Base-by-base conservation (phyloP, 2,113 vertebrate genomes). In the Carassius gibelio region DNA sequence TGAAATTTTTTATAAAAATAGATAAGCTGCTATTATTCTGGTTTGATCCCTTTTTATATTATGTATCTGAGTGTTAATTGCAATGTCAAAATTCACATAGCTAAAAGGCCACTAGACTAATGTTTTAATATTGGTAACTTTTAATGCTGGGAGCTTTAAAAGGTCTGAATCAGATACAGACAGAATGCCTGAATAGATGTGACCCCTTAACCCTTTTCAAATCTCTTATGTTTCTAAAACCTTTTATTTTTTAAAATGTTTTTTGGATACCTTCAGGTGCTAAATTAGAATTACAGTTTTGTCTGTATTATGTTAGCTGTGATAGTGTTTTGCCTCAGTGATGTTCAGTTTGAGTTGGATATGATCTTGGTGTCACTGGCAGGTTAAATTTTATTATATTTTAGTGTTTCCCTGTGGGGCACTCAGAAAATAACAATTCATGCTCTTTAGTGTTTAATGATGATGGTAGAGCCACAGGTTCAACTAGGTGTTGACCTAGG, bases 381-480 rank as follows among this genome's bases (percentile, higher is more conserved):
- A 57, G 76, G 77, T 36, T 87, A 62, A 61, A 75, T 88, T 82
- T 88, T 59, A 78, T 89, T 87, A 86, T 36, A 4, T 42, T 82
- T 30, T 62, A 85, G 30, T 3, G 34, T 75, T 87, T 75, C 38
- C 72, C 80, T 11, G 21, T 38, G 64, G 74, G 77, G 74, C 23
- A 42, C 19, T 45, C 23, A 30, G 48, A 34, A 76, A 82, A 81
- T 80, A 21, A 59, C 50, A 82, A 57, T 62, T n/a, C 8, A 23
- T 42, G 59, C 55, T 38, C 68, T 87, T 83, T 55, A 62, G 21
- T 9, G 45, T 62, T 81, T 86, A 80, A 80, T 86, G 36, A 66
- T 34, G 42, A n/a, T 48, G 34, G 57, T 26, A 42, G 30, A 69
- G 23, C 36, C 48, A n/a, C 50, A 86, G 81, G 50, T 83, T 83